Evolutionary conservation across 2,888 invertebrate species (phyloP).

Genomic region (Philereme transversata): DNA sequence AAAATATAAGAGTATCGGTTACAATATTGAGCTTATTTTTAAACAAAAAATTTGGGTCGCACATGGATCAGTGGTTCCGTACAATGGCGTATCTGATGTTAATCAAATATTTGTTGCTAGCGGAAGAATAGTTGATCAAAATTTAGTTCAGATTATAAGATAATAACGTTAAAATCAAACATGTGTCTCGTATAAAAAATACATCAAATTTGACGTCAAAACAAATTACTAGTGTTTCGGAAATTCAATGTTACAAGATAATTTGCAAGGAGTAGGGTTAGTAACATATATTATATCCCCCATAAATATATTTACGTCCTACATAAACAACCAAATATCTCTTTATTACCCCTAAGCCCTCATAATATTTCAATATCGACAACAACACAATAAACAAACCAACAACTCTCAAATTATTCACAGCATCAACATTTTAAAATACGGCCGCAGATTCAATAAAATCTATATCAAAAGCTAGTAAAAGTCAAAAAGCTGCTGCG

Average conservation of each 20-base stretch:
- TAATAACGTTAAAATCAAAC: background rate
- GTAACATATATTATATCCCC: too few species aligned
- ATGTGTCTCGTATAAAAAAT: too few species aligned
- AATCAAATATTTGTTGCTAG: constrained; percentile 29
- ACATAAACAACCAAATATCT: constrained; percentile 15
- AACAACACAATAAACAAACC: constrained; percentile 26
- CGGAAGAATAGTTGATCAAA: constrained; percentile 28
- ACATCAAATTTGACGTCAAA: too few species aligned
- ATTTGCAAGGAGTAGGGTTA: too few species aligned
- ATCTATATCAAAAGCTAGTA: constrained; percentile 38
- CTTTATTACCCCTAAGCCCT: constrained; percentile 15
- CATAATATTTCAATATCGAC: constrained; percentile 23
- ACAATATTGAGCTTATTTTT: constrained; percentile 58
- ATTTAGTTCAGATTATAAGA: constrained; percentile 29
- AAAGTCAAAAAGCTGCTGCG: constrained; percentile 36
- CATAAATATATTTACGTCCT: constrained; percentile 11
- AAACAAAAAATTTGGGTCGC: constrained; percentile 60
- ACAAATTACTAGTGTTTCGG: too few species aligned
- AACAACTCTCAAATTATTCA: constrained; percentile 27
- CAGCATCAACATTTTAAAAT: constrained; percentile 18
- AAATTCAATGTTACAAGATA: too few species aligned
- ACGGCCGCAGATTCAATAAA: constrained; percentile 33
- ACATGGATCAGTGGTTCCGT: constrained; percentile 47
- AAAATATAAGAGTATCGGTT: constrained; percentile 56
- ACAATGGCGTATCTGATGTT: constrained; percentile 41